A percentile compares a stretch with the other conserved stretches of the same genome.
Conservation (phyloP, 2,113 vertebrate genomes). For the Xenopus laevis region DNA sequence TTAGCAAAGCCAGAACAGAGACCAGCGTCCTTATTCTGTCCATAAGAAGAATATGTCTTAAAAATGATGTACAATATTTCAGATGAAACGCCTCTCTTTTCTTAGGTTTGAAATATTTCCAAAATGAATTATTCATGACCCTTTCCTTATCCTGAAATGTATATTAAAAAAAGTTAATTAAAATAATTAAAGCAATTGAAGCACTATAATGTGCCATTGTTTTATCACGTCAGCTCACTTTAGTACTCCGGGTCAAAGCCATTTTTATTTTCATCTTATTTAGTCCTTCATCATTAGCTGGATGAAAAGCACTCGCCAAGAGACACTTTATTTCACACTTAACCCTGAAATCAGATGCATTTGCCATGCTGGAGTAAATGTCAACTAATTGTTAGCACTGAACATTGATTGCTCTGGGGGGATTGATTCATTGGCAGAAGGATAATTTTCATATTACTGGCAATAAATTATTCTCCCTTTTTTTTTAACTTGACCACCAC, state of each 20-base stretch:
- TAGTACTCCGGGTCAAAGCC: slow-evolving; percentile 37
- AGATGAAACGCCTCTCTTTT: slow-evolving; percentile 28
- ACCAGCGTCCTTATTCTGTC: background rate
- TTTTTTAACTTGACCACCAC: slow-evolving; percentile 62
- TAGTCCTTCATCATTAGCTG: slow-evolving; percentile 33
- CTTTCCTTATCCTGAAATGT: slow-evolving; percentile 40
- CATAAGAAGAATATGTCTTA: slow-evolving; percentile 21
- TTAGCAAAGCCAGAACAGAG: background rate
- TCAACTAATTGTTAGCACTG: slow-evolving; percentile 67
- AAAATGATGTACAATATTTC: background rate
- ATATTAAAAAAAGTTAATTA: slow-evolving; percentile 43
- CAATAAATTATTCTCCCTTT: slow-evolving; percentile 55
- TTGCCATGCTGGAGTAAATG: slow-evolving; percentile 57
- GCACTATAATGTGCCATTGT: slow-evolving; percentile 43
- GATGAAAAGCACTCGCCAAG: slow-evolving; percentile 22
- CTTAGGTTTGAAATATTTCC: slow-evolving; percentile 40
- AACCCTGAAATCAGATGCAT: slow-evolving; percentile 47
- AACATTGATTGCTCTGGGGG: slow-evolving; percentile 44
- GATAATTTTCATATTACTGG: slow-evolving; percentile 66
- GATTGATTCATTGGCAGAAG: slow-evolving; percentile 68
- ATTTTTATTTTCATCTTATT: slow-evolving; percentile 44
- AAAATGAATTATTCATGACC: slow-evolving; percentile 39
- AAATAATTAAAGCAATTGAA: slow-evolving; percentile 38
- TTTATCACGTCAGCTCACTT: slow-evolving; percentile 35
- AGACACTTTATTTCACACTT: slow-evolving; percentile 48